Evolutionary conservation across 2,113 vertebrate species (phyloP), one percentile per base, ranked within the genome.

Genomic region (Marmota monax): DNA sequence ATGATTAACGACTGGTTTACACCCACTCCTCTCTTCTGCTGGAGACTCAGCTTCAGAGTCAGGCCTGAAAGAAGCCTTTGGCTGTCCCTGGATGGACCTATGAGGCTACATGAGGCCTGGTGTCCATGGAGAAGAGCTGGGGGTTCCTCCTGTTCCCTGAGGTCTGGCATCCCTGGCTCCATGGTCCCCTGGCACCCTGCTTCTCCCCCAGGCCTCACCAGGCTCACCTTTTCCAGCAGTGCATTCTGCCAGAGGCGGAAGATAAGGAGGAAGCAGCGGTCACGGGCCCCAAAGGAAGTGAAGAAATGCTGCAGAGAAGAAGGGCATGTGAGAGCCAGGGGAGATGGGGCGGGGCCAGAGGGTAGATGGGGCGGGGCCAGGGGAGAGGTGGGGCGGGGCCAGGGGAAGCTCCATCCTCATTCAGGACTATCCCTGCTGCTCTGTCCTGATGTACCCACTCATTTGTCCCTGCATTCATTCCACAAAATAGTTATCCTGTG

Each of bases 241-340:
- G 99, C 99, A 14, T 99, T 99, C 98, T 99, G 99, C 99, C 99
- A 99, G 89, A 99, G 98, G 42, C 99, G 98, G 97, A 99, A 99
- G 80, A 99, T 99, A 98, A 99, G 99, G 98, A 99, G 99, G 98
- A 99, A 99, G 97, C 99, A 99, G 90, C 99, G 99, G 97, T 99
- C 99, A 16, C 99, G 98, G 39, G 99, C 99, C 7, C 99, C 99
- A 0, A 99, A 99, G 34, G 99, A 99, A 0, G 99, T 99, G 98
- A 99, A 99, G 98, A 99, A 99, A 97, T 99, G 99, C 99, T 99
- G 97, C 27, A 37, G 88, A 70, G 29, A 61, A 45, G 42, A 83
- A 77, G 18, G 14, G 65, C 10, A 7, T 3, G 39, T 73, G 34
- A 14, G 58, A 34, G 14, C 61, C 0, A 10, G 5, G 37, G 10